Evolutionary conservation across 2,113 vertebrate genomes (phyloP).

Genomic region (Tachysurus vachellii): DNA sequence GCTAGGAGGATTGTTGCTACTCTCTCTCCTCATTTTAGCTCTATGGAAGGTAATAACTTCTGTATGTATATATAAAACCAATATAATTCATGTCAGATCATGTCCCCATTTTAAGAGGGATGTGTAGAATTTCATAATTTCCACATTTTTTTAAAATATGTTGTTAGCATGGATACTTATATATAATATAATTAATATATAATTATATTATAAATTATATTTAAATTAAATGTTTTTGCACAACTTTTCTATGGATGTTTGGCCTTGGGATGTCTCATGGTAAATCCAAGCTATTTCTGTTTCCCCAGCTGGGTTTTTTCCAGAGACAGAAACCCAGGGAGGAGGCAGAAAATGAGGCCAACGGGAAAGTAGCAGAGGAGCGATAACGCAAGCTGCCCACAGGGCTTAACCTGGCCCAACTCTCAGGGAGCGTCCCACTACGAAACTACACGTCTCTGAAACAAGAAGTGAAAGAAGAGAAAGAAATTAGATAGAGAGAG

Average conservation of each 20-base stretch:
- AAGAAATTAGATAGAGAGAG: not conserved
- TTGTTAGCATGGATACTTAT: not conserved
- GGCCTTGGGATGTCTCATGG: not conserved
- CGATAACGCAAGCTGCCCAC: slow-evolving; percentile 71
- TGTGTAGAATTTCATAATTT: too few relatives aligned
- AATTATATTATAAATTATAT: too few relatives aligned
- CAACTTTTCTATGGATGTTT: not conserved
- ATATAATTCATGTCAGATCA: too few relatives aligned
- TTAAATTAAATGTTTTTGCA: not conserved
- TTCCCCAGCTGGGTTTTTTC: slow-evolving; percentile 58
- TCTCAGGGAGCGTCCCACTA: slow-evolving; percentile 75
- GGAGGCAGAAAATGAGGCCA: slow-evolving; percentile 68
- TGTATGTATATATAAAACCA: not conserved
- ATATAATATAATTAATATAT: too few relatives aligned
- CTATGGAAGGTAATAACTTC: slow-evolving; percentile 86
- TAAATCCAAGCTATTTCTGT: slow-evolving; percentile 10
- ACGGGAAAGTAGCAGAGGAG: slow-evolving; percentile 72
- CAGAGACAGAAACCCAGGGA: slow-evolving; percentile 56
- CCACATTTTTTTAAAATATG: not conserved
- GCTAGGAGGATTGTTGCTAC: slow-evolving; percentile 86
- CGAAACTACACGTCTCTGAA: slow-evolving; percentile 45
- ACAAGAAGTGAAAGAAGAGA: not conserved
- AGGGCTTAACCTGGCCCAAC: slow-evolving; percentile 64
- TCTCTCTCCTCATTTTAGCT: slow-evolving; percentile 83
- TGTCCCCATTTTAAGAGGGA: too few relatives aligned